phyloP scores from a whole-genome alignment of 2,797 vertebrate genomes.

The Clarias fuscus region DNA sequence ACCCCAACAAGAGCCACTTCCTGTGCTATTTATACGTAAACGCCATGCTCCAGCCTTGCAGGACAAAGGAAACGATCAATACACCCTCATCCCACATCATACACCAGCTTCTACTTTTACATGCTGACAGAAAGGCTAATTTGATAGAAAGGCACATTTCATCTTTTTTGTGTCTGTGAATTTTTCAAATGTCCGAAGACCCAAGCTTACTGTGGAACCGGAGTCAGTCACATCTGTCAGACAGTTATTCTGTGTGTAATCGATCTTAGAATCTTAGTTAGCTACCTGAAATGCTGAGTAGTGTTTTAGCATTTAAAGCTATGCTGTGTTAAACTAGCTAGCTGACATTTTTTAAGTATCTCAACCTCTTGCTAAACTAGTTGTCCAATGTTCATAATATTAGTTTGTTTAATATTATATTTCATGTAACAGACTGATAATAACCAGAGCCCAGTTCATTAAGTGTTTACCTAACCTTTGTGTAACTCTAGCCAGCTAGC shows the following conservation, averaged over 20 bases:
- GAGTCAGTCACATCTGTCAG: background rate
- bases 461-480: background rate
- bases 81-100: conserved; percentile 27
- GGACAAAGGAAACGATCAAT: conserved; percentile 49
- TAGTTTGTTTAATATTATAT: background rate
- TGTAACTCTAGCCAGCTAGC: background rate
- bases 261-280: background rate
- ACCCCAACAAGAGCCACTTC: conserved; percentile 51
- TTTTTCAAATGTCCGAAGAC: background rate
- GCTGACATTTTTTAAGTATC: background rate
- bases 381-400: background rate
- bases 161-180: background rate
- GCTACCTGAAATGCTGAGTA: background rate
- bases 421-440: too few species aligned
- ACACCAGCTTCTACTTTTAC: background rate
- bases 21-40: conserved; percentile 44
- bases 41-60: conserved; percentile 20
- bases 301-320: background rate
- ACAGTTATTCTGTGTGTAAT: background rate
- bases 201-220: background rate
- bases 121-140: background rate
- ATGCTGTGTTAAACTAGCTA: background rate
- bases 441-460: too few species aligned
- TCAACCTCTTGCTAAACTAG: background rate
- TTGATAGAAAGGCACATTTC: background rate